These are phyloP conservation scores for Drosophila kepulauana DNA, from an alignment of 1,140 invertebrate genomes.

Conservation along the genomic window DNA sequence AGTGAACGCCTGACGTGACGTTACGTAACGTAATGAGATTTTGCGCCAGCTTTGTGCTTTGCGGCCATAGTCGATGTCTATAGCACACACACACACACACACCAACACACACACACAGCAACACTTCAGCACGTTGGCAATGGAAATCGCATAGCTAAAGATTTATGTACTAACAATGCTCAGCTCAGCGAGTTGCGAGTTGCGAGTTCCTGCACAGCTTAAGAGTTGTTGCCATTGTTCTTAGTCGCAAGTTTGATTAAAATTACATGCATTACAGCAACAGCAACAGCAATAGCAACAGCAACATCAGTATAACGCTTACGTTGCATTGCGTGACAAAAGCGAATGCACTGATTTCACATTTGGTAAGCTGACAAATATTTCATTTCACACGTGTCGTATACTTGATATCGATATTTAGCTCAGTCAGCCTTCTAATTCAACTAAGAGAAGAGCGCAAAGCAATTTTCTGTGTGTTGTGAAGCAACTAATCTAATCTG, in stretches of 20 bases:
- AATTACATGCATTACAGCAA: slow-evolving; percentile 25
- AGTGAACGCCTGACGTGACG: slow-evolving; percentile 57
- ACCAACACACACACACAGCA: neutral
- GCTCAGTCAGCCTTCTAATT: no score
- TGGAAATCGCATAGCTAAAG: slow-evolving; percentile 16
- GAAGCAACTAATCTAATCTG: no score
- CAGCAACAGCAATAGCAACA: no score
- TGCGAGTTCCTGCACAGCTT: neutral
- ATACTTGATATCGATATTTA: neutral
- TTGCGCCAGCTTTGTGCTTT: slow-evolving; percentile 71
- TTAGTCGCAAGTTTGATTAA: slow-evolving; percentile 37
- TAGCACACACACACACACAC: neutral
- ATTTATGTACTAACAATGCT: slow-evolving; percentile 39
- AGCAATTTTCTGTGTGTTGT: no score
- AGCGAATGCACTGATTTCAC: slow-evolving; percentile 9
- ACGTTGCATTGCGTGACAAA: slow-evolving; percentile 32
- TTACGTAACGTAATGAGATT: slow-evolving; percentile 76
- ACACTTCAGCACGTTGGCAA: slow-evolving; percentile 4
- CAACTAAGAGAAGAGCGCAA: no score
- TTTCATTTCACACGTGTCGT: neutral
- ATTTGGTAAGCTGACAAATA: slow-evolving; percentile 1
- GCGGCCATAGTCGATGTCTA: slow-evolving; percentile 22
- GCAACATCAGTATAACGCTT: neutral
- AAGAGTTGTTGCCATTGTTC: neutral
- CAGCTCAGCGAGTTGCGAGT: slow-evolving; percentile 16